Percentiles rank a stretch among this genome's conserved stretches.
Conservation (phyloP, 2,888 invertebrate species). For the Toxonevra muliebris region DNA sequence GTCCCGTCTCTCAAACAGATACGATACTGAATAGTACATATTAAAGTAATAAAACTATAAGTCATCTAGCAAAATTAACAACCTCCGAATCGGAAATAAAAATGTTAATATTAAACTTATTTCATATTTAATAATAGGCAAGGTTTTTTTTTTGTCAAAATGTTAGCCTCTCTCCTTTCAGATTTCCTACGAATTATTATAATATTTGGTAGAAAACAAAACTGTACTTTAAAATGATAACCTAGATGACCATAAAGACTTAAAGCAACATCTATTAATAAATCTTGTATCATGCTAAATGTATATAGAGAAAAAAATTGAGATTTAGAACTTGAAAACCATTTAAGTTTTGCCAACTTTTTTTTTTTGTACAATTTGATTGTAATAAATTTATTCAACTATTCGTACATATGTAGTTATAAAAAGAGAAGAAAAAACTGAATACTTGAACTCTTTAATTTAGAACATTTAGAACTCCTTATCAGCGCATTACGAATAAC, state of each 20-base stretch:
- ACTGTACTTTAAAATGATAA: conserved; percentile 35
- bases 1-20: no score
- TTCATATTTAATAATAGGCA: no score
- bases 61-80: no score
- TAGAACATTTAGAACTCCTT: conserved; percentile 22
- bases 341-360: conserved; percentile 9
- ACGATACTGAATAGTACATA: no score
- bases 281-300: conserved; percentile 29
- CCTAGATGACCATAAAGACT: conserved; percentile 27
- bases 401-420: neutral
- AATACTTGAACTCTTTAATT: conserved; percentile 30
- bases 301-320: conserved; percentile 17
- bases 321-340: neutral
- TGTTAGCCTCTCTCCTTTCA: no score
- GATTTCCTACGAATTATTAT: no score
- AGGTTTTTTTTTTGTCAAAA: no score
- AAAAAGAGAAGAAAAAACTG: neutral
- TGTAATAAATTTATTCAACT: no score
- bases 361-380: neutral
- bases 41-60: no score
- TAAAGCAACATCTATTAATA: conserved; percentile 35
- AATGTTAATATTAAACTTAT: no score
- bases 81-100: no score
- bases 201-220: no score
- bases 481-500: conserved; percentile 10